These are phyloP conservation scores for Perodicticus potto DNA, from an alignment of 2,797 vertebrate genomes.

Conservation along the genomic window DNA sequence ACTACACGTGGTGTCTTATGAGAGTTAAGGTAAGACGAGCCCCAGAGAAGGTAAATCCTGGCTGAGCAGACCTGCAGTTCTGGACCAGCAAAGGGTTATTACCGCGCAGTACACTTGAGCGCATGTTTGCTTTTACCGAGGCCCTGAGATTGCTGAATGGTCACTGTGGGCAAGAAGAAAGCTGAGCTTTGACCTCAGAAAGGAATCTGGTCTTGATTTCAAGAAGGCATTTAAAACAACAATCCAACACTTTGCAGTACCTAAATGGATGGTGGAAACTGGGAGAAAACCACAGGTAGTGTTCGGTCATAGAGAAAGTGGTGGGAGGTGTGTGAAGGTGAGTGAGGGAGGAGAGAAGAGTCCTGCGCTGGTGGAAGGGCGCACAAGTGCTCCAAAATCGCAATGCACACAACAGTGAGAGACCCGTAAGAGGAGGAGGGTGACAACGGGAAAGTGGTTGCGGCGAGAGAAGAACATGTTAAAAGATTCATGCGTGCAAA, in stretches of 20 bases:
- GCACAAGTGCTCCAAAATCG: neutral
- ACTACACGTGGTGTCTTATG: neutral
- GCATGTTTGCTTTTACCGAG: slow-evolving; percentile 61
- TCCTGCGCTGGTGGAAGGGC: slow-evolving; percentile 48
- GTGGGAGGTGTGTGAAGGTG: slow-evolving; percentile 67
- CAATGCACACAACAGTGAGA: slow-evolving; percentile 29
- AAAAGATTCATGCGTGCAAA: slow-evolving; percentile 58
- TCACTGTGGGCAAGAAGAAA: slow-evolving; percentile 79
- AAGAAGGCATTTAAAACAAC: slow-evolving; percentile 78
- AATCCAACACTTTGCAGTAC: slow-evolving; percentile 68
- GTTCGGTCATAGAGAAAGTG: slow-evolving; percentile 68
- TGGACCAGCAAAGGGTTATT: neutral
- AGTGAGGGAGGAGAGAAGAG: neutral
- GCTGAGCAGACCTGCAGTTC: neutral
- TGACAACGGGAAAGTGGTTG: slow-evolving; percentile 44
- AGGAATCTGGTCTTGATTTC: slow-evolving; percentile 77
- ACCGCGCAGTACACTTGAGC: neutral
- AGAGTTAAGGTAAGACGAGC: neutral
- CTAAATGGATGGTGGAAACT: slow-evolving; percentile 80
- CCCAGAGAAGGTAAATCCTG: neutral
- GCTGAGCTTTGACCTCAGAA: slow-evolving; percentile 78
- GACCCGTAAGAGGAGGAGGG: slow-evolving; percentile 53
- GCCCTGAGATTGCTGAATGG: slow-evolving; percentile 64
- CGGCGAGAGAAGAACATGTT: neutral
- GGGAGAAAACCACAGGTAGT: slow-evolving; percentile 78